Conservation (phyloP, 2,797 vertebrate species). For the Galago senegalensis region DNA sequence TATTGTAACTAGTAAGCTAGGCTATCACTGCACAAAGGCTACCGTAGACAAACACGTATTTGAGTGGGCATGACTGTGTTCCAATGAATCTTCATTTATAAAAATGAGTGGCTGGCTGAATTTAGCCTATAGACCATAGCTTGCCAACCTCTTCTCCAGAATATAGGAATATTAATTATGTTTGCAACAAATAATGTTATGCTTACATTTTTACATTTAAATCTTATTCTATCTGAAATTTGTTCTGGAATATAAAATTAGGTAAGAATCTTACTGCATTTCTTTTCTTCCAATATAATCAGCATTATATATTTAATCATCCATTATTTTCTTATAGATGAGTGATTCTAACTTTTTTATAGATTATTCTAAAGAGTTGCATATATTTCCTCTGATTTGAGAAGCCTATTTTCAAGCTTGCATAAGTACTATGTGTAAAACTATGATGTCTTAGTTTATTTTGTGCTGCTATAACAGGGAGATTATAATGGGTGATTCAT, state of each 20-base stretch:
- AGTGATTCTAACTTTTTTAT: conserved; percentile 1
- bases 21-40: background rate
- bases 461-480: background rate
- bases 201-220: background rate
- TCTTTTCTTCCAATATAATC: background rate
- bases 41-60: background rate
- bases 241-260: background rate
- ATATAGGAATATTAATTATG: background rate
- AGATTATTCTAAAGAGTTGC: background rate
- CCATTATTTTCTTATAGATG: background rate
- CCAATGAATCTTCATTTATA: background rate
- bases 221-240: conserved; percentile 21
- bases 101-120: background rate
- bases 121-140: background rate
- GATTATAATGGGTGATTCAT: background rate
- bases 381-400: background rate
- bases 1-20: background rate
- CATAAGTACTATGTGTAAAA: background rate
- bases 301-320: background rate
- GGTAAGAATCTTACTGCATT: background rate
- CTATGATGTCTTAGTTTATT: background rate
- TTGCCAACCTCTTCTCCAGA: background rate
- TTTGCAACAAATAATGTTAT: background rate
- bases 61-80: background rate
- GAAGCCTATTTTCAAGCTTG: background rate